These are phyloP conservation scores for Ophion slaviceki DNA, from an alignment of 2,888 invertebrate species.

Conservation along the genomic window DNA sequence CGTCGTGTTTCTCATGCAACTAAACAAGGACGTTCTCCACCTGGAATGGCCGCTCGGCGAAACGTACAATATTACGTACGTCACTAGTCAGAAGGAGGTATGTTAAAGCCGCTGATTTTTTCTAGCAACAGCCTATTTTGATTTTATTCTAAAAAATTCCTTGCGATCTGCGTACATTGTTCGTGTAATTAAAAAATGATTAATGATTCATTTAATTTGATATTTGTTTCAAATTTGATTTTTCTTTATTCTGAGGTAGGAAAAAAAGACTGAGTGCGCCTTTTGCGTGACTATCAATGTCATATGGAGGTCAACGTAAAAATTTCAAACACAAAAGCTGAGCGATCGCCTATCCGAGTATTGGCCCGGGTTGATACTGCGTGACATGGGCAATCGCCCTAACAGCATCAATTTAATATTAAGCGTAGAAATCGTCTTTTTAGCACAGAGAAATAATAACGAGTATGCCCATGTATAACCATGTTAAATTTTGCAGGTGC, in stretches of 20 bases:
- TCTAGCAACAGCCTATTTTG: neutral
- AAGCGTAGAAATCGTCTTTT: too few species aligned
- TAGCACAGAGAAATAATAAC: neutral
- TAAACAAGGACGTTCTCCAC: conserved; percentile 86
- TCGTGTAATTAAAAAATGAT: neutral
- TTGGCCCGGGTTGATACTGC: neutral
- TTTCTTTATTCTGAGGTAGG: too few species aligned
- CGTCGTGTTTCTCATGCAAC: conserved; percentile 87
- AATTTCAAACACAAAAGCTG: too few species aligned
- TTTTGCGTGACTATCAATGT: too few species aligned
- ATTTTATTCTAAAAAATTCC: neutral
- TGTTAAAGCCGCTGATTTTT: conserved; percentile 48
- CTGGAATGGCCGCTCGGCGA: conserved; percentile 86
- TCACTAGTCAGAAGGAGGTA: conserved; percentile 81
- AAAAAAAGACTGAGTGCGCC: too few species aligned
- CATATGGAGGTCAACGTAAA: too few species aligned
- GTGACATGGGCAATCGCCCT: too few species aligned
- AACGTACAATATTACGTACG: conserved; percentile 83
- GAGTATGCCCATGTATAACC: neutral
- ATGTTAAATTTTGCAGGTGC: conserved; percentile 75
- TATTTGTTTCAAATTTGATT: too few species aligned
- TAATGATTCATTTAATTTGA: too few species aligned
- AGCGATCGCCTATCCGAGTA: neutral
- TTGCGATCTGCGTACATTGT: neutral
- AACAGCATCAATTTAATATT: too few species aligned